phyloP scores from a whole-genome alignment of 1,140 invertebrate genomes.

The Caenorhabditis remanei region DNA sequence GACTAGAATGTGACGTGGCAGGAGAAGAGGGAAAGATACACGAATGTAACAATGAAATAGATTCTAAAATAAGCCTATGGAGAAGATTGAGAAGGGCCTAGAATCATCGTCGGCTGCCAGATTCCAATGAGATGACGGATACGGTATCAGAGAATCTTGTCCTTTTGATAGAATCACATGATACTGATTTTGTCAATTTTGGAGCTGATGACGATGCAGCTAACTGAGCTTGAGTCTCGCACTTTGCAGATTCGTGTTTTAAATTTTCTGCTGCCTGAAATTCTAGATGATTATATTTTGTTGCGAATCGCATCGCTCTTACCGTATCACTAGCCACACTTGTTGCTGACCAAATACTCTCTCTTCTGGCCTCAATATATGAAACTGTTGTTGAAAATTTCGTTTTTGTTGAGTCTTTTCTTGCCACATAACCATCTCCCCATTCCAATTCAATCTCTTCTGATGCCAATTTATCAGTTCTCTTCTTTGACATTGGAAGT shows the following conservation, averaged over 20 bases:
- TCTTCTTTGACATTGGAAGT: slow-evolving; percentile 54
- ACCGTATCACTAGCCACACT: slow-evolving; percentile 48
- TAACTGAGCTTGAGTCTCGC: slow-evolving; percentile 30
- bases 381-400: slow-evolving; percentile 64
- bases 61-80: slow-evolving; percentile 20
- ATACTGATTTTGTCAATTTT: slow-evolving; percentile 34
- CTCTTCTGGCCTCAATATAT: slow-evolving; percentile 62
- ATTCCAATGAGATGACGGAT: slow-evolving; percentile 57
- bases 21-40: background rate
- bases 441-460: slow-evolving; percentile 67
- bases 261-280: slow-evolving; percentile 8
- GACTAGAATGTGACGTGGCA: slow-evolving; percentile 53
- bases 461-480: slow-evolving; percentile 51
- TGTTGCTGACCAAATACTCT: slow-evolving; percentile 60
- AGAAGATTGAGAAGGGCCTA: background rate
- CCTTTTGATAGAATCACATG: slow-evolving; percentile 60
- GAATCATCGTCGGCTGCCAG: slow-evolving; percentile 15
- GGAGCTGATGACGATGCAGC: background rate
- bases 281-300: background rate
- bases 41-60: slow-evolving; percentile 13
- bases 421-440: slow-evolving; percentile 67
- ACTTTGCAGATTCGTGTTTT: slow-evolving; percentile 36
- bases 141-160: slow-evolving; percentile 64
- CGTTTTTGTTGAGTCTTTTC: slow-evolving; percentile 67
- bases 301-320: background rate